Percentiles rank a stretch among this genome's conserved stretches.
Evolutionary conservation across 2,797 vertebrate genomes (phyloP).

Genomic region (Lepilemur ruficaudatus): DNA sequence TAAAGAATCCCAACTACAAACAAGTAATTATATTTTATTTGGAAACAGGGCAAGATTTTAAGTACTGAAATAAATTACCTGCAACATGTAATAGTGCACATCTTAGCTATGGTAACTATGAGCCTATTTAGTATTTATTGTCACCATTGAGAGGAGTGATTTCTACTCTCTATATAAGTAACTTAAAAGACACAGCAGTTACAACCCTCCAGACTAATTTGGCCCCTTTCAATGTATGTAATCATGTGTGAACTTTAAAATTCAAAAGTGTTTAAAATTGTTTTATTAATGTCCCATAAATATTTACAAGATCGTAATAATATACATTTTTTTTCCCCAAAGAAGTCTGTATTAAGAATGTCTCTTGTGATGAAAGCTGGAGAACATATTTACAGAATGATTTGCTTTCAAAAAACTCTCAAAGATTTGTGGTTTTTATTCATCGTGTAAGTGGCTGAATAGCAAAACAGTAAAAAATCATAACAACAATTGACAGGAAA

Average conservation of each 20-base stretch:
- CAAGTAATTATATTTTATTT: constrained; percentile 76
- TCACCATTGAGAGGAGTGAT: background rate
- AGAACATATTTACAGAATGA: constrained; percentile 41
- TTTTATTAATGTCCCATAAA: constrained; percentile 67
- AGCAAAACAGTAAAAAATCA: constrained; percentile 63
- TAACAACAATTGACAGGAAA: constrained; percentile 35
- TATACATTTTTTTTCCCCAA: constrained; percentile 37
- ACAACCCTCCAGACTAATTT: constrained; percentile 6
- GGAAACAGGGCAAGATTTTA: constrained; percentile 40
- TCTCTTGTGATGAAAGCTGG: background rate
- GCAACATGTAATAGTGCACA: constrained; percentile 40
- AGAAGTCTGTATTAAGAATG: constrained; percentile 52
- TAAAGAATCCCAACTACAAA: constrained; percentile 54
- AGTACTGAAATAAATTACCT: constrained; percentile 46
- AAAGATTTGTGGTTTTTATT: constrained; percentile 27
- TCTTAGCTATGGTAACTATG: background rate
- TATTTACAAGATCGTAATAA: constrained; percentile 72
- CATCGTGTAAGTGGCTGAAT: constrained; percentile 5
- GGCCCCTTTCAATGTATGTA: constrained; percentile 2
- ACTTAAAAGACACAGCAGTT: background rate
- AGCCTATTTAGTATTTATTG: background rate
- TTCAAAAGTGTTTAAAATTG: constrained; percentile 68
- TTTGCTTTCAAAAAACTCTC: constrained; percentile 62
- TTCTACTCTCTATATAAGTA: background rate
- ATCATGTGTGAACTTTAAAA: constrained; percentile 39